These are phyloP conservation scores for Peromyscus maniculatus DNA, from an alignment of 2,113 vertebrate genomes.

Conservation along the genomic window DNA sequence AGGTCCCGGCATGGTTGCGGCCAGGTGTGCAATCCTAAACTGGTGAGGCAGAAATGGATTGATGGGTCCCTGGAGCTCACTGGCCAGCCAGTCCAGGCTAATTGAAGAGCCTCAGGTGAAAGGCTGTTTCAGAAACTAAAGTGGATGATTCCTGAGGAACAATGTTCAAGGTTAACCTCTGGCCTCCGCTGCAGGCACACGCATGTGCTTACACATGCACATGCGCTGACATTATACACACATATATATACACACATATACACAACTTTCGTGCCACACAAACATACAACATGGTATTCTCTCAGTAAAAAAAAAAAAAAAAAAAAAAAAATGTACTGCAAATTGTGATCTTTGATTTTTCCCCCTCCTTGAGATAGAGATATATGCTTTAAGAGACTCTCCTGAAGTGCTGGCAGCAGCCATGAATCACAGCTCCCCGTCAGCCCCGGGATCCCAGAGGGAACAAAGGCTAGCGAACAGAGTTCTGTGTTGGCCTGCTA, in stretches of 20 bases:
- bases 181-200: neutral
- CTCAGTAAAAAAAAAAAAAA: neutral
- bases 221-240: neutral
- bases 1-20: neutral
- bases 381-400: neutral
- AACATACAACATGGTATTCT: no score
- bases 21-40: neutral
- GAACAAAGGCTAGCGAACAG: neutral
- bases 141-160: neutral
- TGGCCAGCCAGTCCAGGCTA: neutral
- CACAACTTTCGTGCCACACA: neutral
- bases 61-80: neutral
- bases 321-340: neutral
- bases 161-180: neutral
- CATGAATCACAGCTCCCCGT: neutral
- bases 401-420: neutral
- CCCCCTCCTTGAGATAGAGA: neutral
- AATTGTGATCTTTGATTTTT: neutral
- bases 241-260: neutral
- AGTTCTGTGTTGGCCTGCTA: no score
- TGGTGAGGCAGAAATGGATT: no score
- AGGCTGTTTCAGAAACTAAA: neutral
- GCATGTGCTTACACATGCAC: neutral
- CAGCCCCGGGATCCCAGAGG: neutral
- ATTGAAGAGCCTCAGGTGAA: neutral